Base-by-base conservation (phyloP, 2,888 invertebrate species). In the Steromphala cineraria region DNA sequence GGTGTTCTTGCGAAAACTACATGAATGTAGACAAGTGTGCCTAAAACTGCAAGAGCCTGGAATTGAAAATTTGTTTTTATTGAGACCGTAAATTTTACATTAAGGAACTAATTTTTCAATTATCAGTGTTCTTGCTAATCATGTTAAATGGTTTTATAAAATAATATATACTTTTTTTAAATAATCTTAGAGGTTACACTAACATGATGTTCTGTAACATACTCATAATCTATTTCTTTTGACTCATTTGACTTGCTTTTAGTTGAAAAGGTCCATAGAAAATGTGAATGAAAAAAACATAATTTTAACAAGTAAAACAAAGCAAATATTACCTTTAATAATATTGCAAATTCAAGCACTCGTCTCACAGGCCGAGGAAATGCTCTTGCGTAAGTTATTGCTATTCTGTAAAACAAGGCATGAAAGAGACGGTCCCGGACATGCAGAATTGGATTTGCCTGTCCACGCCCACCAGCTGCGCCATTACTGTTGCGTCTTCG, bases 21-120 rank as follows among this genome's bases (percentile, higher is more conserved):
- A 92, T 99, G 99, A 91, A 99, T 98, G 93, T 99, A 99, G 75
- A 97, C 96, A 89, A 99, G 95, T 76, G 98, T 96, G 92, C 97
- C 97, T 94, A 99, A 96, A 79, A 98, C 97, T 79, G 96, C 92
- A 86, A 97, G 94, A 2, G 97, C 97, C 95, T 96, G 95, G 74
- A 84, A 87, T 67, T 75, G 53, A 81, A 81, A 52, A 77, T 71
- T 71, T 15, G 67, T 40, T 55, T 46, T 7, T 36, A 7, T 4
- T 4, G 7, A 36, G 36, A 36, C 36, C 36, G 36, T 4, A 4
- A 36, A 36, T 4, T 2, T 36, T 36, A 2, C 7, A 4, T 7
- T 36, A 7, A 7, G 7, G 36, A 36, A 36, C 2, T 36, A 36
- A 4, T 36, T 36, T 36, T n/a, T n/a, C n/a, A n/a, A n/a, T n/a